These are phyloP conservation scores for Rhagoletis pomonella DNA, from an alignment of 1,140 invertebrate genomes.

Conservation along the genomic window DNA sequence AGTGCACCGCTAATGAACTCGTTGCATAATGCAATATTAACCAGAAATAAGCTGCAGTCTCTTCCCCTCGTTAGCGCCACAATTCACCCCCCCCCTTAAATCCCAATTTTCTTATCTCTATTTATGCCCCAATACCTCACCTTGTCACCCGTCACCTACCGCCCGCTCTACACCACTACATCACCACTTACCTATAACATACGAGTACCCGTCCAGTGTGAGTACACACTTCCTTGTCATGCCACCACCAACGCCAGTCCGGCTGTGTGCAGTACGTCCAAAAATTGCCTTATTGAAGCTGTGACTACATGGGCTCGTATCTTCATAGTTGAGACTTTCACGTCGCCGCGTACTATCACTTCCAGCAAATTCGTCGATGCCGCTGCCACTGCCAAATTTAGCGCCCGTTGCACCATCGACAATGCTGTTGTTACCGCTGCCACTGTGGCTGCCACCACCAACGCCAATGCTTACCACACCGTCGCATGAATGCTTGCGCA, in stretches of 20 bases:
- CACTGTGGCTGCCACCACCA: slow-evolving; percentile 21
- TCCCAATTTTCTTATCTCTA: not conserved
- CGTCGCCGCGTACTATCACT: slow-evolving; percentile 62
- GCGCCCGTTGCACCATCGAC: slow-evolving; percentile 42
- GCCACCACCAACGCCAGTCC: slow-evolving; percentile 70
- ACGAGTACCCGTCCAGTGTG: slow-evolving; percentile 86
- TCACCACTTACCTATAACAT: slow-evolving; percentile 84
- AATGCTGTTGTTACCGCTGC: slow-evolving; percentile 55
- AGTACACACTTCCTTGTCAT: slow-evolving; percentile 83
- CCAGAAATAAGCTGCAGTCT: not conserved
- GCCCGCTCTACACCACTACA: too few relatives aligned
- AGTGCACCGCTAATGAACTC: not conserved
- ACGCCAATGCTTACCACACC: slow-evolving; percentile 56
- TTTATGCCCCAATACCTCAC: not conserved
- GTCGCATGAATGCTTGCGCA: slow-evolving; percentile 69
- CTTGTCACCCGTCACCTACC: not conserved
- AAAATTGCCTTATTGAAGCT: slow-evolving; percentile 59
- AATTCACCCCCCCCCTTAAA: not conserved
- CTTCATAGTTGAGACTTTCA: slow-evolving; percentile 68
- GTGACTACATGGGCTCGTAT: slow-evolving; percentile 56
- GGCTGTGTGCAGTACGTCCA: slow-evolving; percentile 62
- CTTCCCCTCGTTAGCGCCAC: too few relatives aligned
- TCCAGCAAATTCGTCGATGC: slow-evolving; percentile 66
- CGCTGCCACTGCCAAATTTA: slow-evolving; percentile 56
- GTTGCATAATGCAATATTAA: not conserved